Base-by-base conservation (phyloP, 1,140 invertebrate genomes). In the Propsilocerus akamusi region DNA sequence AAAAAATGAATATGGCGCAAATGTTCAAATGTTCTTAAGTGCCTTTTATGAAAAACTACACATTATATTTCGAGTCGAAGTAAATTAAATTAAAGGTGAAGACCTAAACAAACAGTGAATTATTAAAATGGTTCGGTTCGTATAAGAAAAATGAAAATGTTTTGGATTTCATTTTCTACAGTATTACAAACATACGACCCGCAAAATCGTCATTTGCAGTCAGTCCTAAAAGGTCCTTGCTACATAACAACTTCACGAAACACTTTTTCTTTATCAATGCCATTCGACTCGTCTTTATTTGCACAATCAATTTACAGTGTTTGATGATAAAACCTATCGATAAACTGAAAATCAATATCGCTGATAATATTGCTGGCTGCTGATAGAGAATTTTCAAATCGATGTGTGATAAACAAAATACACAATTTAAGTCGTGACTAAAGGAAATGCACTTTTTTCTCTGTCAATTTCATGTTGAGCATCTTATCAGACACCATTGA, bases 271-370 rank as follows among this genome's bases (percentile, higher is more conserved):
- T n/a, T n/a, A n/a, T n/a, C n/a, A n/a, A n/a, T n/a, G n/a, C n/a
- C n/a, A n/a, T n/a, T n/a, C n/a, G n/a, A n/a, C n/a, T n/a, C n/a
- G 34, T 41, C 34, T 41, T 41, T 41, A 41, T 41, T 41, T 41
- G 34, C 34, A 41, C 34, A 41, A 22, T 41, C 34, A 41, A 41
- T 41, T 41, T 41, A 41, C n/a, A n/a, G n/a, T 41, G 34, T 41
- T 17, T 41, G 34, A 41, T 41, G 22, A 41, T 14, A 17, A 41
- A 20, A 20, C 34, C 8, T 20, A 41, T 20, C 17, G 22, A 20
- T n/a, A 41, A 41, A 8, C 17, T 20, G 10, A 22, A 20, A 41
- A 41, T 41, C 12, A 41, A 41, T 17, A 41, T 20, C 10, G 28
- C 17, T 41, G 10, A 8, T 17, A 20, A 41, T 41, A 41, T 20